Conservation (phyloP, 2,888 invertebrate genomes). For the Zhuqinia jingwanae region DNA sequence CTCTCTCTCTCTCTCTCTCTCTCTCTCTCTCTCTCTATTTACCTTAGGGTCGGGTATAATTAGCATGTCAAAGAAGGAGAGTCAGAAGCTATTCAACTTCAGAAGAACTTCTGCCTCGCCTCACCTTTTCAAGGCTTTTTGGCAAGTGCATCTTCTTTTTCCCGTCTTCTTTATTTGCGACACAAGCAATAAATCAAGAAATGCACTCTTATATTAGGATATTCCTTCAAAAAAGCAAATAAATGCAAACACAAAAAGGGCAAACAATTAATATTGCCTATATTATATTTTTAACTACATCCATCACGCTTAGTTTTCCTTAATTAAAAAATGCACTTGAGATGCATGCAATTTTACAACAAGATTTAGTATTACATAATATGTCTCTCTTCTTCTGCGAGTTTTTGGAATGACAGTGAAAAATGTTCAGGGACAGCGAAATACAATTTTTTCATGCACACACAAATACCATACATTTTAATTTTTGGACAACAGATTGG, state of each 20-base stretch:
- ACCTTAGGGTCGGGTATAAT: constrained; percentile 38
- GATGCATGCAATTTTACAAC: background rate
- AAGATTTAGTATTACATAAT: too few species aligned
- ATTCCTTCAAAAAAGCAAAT: constrained; percentile 13
- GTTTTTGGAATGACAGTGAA: constrained; percentile 53
- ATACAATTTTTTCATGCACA: background rate
- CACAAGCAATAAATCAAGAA: constrained; percentile 22
- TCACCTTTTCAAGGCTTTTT: constrained; percentile 45
- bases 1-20: background rate
- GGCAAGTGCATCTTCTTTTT: constrained; percentile 39
- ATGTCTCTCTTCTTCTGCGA: too few species aligned
- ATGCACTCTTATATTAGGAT: constrained; percentile 36
- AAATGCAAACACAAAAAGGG: constrained; percentile 30
- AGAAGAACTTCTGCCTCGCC: constrained; percentile 23
- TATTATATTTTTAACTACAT: constrained; percentile 12
- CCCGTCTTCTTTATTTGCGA: background rate
- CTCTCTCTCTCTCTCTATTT: background rate
- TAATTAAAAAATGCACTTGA: constrained; percentile 24
- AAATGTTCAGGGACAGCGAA: too few species aligned
- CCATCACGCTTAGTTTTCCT: constrained; percentile 37
- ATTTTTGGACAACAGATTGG: constrained; percentile 5
- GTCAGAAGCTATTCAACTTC: constrained; percentile 23
- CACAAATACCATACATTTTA: too few species aligned
- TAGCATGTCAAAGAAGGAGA: constrained; percentile 54
- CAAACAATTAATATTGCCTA: constrained; percentile 47